Base-by-base conservation (phyloP, 1,140 invertebrate species). In the Achatina immaculata region DNA sequence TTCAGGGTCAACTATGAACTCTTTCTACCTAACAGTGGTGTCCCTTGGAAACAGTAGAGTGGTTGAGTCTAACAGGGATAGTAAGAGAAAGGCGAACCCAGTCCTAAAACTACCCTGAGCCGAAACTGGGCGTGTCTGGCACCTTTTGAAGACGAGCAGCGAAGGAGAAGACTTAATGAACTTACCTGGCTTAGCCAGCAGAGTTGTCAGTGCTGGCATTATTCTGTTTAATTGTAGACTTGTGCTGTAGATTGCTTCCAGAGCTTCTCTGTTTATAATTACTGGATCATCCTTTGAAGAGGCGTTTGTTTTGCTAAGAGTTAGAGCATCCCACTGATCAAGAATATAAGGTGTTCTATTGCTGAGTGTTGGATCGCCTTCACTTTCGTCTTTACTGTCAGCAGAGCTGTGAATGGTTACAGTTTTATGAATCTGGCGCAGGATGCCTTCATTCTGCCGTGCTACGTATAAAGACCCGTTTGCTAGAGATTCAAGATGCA, bases 181-280 rank as follows among this genome's bases (percentile, higher is more conserved):
- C 83, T 77, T 81, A 87, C 86, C 86, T 82, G 85, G 85, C 80
- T 87, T 85, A n/a, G 83, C 85, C 40, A 87, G 31, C 19, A 86
- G 77, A 28, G 81, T 69, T 19, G 86, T 86, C 58, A 87, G 69
- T 0, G 84, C 82, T 16, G 86, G 86, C 69, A 85, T 82, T 28
- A 86, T 76, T 28, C 85, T 80, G 24, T 82, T 69, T 24, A 87
- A 62, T 68, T 83, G 81, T 14, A 74, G 40, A 66, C 81, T 83
- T 0, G 86, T 83, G 14, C 78, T 68, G 62, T 83, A 85, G 14
- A 86, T 84, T 28, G 73, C 80, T 21, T 83, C 75, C 6, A 87
- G 38, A 34, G 81, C 42, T 16, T 78, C 79, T 51, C 31, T 74
- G 45, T 74, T 43, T 9, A 74, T 28, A n/a, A 71, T 28, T 6